Base-by-base conservation (phyloP, 2,888 invertebrate genomes). In the Brenthis ino region DNA sequence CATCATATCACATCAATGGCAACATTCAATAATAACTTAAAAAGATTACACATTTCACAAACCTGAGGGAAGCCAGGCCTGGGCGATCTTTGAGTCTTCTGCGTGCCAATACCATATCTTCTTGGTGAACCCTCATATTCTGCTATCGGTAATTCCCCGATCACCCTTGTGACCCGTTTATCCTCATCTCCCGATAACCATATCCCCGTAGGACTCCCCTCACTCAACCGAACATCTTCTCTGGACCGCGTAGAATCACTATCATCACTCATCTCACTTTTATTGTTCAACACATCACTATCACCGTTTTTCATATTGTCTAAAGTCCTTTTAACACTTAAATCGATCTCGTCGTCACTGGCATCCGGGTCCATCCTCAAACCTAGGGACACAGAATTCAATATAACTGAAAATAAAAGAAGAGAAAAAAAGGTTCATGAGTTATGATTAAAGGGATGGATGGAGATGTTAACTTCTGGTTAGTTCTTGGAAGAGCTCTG, bases 51-150 rank as follows among this genome's bases (percentile, higher is more conserved):
- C 6, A 37, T 6, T 37, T 43, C 47, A 48, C 63, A 53, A 53
- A 93, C 93, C 93, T 97, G 97, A 72, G 98, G 98, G 91, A 98
- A 98, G 16, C 98, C 98, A 61, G 98, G 98, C 77, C 97, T 93
- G 56, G 97, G 96, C 72, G 96, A 95, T 85, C 96, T 95, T 72
- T 95, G 94, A 80, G 95, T 95, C 78, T 96, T 95, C 74, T 96
- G 96, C 61, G 95, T 94, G 37, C 95, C 93, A 68, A 95, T 94
- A 5, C 97, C 98, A 84, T 98, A 98, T 76, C 98, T 94, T 76
- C 97, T 93, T 16, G 98, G 98, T 55, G 98, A 98, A 16, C 97
- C 98, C 77, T 98, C 97, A 84, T 98, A 98, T 82, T 98, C 97
- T 24, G 98, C 97, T 77, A 98, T 98, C n/a, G 98, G 98, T 79